Percentiles rank a stretch among this genome's conserved stretches.
These are phyloP conservation scores for Sylvilagus bachmani DNA, from an alignment of 2,113 vertebrate species.

Conservation along the genomic window DNA sequence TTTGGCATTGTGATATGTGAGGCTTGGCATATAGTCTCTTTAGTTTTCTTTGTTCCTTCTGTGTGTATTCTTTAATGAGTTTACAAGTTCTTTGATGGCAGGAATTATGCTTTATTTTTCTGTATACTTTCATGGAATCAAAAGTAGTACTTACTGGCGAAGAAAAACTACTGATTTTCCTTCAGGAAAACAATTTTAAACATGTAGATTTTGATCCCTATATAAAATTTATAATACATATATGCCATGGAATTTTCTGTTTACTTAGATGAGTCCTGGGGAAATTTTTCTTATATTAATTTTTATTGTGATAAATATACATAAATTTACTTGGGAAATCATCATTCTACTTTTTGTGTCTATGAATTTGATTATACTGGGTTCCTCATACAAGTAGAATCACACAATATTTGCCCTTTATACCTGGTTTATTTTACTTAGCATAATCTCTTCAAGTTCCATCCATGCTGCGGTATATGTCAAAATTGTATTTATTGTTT, in stretches of 20 bases:
- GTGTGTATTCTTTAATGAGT: not conserved
- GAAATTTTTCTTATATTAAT: not conserved
- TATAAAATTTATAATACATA: not conserved
- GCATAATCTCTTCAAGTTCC: not conserved
- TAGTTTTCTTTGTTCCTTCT: not conserved
- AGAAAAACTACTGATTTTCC: not conserved
- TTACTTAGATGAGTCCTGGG: not conserved
- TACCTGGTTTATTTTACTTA: not conserved
- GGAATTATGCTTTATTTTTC: not conserved
- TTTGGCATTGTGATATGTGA: not conserved
- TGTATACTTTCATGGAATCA: not conserved
- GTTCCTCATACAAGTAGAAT: not conserved
- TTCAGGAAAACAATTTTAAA: conserved; percentile 46
- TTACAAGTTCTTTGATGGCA: not conserved
- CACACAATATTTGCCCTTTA: not conserved
- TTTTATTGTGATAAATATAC: not conserved
- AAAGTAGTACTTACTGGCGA: conserved; percentile 15
- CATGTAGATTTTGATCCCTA: not conserved
- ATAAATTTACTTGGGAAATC: not conserved
- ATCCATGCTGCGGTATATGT: not conserved
- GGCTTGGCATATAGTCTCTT: not conserved
- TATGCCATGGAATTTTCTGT: not conserved
- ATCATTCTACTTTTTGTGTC: not conserved
- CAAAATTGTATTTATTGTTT: not conserved
- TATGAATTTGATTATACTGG: not conserved